Evolutionary conservation across 2,888 invertebrate species (phyloP), one percentile per base, ranked within the genome.

Genomic region (Fragum sueziense): DNA sequence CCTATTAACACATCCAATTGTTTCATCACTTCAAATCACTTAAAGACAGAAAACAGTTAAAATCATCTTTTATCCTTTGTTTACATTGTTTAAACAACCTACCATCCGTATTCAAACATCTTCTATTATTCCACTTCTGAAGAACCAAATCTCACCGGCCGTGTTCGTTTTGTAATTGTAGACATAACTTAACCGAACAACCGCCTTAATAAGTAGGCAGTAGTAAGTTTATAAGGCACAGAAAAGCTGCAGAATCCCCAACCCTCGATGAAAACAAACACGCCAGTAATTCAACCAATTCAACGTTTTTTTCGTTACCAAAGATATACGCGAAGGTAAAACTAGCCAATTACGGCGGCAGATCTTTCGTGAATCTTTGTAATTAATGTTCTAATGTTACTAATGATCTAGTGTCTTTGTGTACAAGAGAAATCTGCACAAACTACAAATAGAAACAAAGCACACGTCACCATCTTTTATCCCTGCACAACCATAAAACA

Each of bases 71-170:
- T 25, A 25, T 27, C 27, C 27, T 54, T 54, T 54, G n/a, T 11
- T 4, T 4, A 27, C 57, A 57, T 29, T 57, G 20, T 57, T 22
- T 27, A 57, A 57, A 61, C 4, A 25, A 65, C 65, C 65, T 65
- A 65, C 65, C 65, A 65, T 22, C 65, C 65, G 22, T 65, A 65
- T n/a, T 65, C 65, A 65, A 65, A 65, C 65, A 65, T 65, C 65
- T 41, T 65, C 41, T 27, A 17, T 62, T 22, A 34, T 41, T 65
- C 41, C 31, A 33, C 25, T 17, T n/a, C 33, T 33, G 33, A 29
- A 62, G 62, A 34, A 25, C 4, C 9, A 62, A 27, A 57, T 57
- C 22, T 25, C 57, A 57, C 11, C 25, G n/a, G 25, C 27, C 25
- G 25, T 20, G 57, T 61, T 61, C 33, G 31, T n/a, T 33, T 22